These are phyloP conservation scores for Onthophagus sagittarius DNA, from an alignment of 2,888 invertebrate species.

Conservation along the genomic window DNA sequence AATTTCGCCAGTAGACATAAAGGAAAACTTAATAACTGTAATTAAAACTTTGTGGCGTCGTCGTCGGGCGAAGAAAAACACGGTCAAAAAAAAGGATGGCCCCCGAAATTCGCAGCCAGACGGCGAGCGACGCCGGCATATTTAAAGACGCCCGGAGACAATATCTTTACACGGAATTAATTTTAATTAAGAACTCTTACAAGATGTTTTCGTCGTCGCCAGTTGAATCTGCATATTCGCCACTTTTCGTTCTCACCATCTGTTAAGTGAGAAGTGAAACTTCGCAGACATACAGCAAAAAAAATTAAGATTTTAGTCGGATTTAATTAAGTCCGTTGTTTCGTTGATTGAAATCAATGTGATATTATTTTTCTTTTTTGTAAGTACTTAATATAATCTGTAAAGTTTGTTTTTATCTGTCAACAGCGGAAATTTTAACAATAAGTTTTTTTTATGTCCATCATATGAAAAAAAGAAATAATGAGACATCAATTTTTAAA, in stretches of 20 bases:
- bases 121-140: conserved; percentile 31
- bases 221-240: conserved; percentile 15
- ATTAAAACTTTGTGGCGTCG: conserved; percentile 39
- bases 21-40: conserved; percentile 40
- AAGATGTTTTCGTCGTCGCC: conserved; percentile 19
- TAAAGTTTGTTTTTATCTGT: neutral
- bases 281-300: neutral
- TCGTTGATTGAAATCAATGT: too few species aligned
- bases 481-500: too few species aligned
- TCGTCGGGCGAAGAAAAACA: conserved; percentile 21
- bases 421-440: neutral
- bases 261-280: neutral
- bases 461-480: too few species aligned
- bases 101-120: conserved; percentile 30
- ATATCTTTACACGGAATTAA: conserved; percentile 35
- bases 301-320: too few species aligned
- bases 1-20: neutral
- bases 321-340: neutral
- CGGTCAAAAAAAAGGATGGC: conserved; percentile 18
- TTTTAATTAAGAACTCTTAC: conserved; percentile 27
- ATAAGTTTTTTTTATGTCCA: too few species aligned
- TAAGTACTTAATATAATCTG: too few species aligned
- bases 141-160: conserved; percentile 34
- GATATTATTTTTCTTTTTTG: too few species aligned
- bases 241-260: neutral